Percentiles rank a stretch among this genome's conserved stretches.
phyloP scores from a whole-genome alignment of 1,140 invertebrate species.

The Heliothis subflexa region DNA sequence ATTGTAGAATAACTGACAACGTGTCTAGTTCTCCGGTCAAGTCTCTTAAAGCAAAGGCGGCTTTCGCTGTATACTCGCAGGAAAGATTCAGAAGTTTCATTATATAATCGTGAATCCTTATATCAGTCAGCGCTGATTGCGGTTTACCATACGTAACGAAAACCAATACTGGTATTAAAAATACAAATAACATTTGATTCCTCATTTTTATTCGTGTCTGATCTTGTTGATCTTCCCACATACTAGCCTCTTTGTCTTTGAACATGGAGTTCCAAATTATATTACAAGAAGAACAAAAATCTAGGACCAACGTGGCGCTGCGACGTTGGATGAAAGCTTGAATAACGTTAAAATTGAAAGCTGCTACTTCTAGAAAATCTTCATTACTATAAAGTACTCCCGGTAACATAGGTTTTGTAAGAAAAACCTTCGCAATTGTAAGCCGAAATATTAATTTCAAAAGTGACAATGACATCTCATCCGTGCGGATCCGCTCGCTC shows the following conservation, averaged over 20 bases:
- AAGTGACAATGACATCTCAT: constrained; percentile 61
- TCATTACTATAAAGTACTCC: constrained; percentile 61
- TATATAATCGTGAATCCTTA: constrained; percentile 88
- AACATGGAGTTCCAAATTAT: constrained; percentile 69
- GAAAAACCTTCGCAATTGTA: constrained; percentile 66
- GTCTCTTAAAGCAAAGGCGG: constrained; percentile 88
- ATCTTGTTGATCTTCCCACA: constrained; percentile 45
- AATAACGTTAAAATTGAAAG: constrained; percentile 73
- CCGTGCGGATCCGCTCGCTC: constrained; percentile 64
- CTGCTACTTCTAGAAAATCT: constrained; percentile 70
- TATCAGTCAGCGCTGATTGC: constrained; percentile 59
- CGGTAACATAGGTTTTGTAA: constrained; percentile 59
- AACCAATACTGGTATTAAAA: constrained; percentile 87
- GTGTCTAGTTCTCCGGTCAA: constrained; percentile 83
- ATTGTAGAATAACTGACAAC: constrained; percentile 87
- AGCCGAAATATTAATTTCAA: constrained; percentile 70
- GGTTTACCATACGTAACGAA: constrained; percentile 79
- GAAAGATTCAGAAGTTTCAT: constrained; percentile 88
- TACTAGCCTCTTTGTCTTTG: constrained; percentile 52
- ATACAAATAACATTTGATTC: constrained; percentile 87
- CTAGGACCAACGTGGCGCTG: constrained; percentile 61
- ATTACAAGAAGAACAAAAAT: constrained; percentile 70
- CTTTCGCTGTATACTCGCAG: constrained; percentile 88
- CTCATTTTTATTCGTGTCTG: constrained; percentile 58
- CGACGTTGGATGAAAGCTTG: constrained; percentile 64